phyloP scores from a whole-genome alignment of 2,888 invertebrate species.

The Thumatha senex region DNA sequence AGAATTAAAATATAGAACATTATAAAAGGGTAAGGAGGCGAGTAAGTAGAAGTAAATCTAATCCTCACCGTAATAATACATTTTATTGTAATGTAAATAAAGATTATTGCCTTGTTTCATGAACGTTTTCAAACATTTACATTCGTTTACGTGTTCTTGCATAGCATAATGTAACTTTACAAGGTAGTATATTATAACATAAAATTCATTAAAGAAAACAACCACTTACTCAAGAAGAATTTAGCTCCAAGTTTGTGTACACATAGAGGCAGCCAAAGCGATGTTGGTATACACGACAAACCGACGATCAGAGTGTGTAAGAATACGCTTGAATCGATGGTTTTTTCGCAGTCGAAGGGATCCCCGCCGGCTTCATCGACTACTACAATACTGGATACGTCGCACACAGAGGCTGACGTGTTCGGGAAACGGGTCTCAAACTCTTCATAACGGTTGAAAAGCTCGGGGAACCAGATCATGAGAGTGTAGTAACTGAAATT shows the following conservation, averaged over 20 bases:
- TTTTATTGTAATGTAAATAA: too few species aligned
- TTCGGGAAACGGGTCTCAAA: slow-evolving; percentile 87
- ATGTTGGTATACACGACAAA: slow-evolving; percentile 91
- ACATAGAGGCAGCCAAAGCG: slow-evolving; percentile 90
- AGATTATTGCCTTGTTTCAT: neutral
- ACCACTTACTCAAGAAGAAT: slow-evolving; percentile 89
- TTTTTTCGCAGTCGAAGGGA: slow-evolving; percentile 85
- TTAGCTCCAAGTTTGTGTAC: slow-evolving; percentile 91
- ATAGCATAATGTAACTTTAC: too few species aligned
- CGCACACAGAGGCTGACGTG: slow-evolving; percentile 88
- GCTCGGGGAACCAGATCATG: slow-evolving; percentile 96
- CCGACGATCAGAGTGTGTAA: slow-evolving; percentile 91
- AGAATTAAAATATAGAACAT: neutral
- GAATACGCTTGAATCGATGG: slow-evolving; percentile 87
- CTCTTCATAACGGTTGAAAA: slow-evolving; percentile 92
- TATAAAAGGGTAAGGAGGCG: neutral
- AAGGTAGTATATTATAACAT: too few species aligned
- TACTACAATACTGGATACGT: slow-evolving; percentile 87
- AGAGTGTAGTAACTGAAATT: slow-evolving; percentile 92
- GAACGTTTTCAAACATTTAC: too few species aligned
- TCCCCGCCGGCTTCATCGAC: slow-evolving; percentile 67
- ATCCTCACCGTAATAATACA: too few species aligned
- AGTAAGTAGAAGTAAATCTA: too few species aligned
- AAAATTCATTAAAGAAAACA: too few species aligned
- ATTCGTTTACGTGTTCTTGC: too few species aligned